A percentile compares a stretch with the other conserved stretches of the same genome.
phyloP scores from a whole-genome alignment of 1,140 invertebrate species.

The Heliconius eleuchia region DNA sequence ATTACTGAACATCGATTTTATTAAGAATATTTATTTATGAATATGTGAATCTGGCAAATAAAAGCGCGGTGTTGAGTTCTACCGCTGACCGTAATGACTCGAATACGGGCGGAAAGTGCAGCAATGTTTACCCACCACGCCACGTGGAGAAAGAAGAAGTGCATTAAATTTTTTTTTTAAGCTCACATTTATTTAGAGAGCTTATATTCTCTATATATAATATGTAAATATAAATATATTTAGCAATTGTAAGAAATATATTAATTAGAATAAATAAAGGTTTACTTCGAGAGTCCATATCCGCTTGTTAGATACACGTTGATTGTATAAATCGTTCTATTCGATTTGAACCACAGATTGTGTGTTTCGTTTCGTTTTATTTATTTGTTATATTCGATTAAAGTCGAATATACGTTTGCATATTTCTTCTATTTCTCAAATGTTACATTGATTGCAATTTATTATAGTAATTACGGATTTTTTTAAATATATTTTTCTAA shows the following conservation, averaged over 20 bases:
- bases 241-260: neutral
- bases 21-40: no score
- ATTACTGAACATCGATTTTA: no score
- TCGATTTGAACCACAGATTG: conserved; percentile 2
- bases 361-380: neutral
- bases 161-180: no score
- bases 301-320: conserved; percentile 8
- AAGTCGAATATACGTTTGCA: neutral
- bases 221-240: neutral
- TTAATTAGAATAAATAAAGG: neutral
- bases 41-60: no score
- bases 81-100: no score
- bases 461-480: neutral
- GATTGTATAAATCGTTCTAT: conserved; percentile 6
- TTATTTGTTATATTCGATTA: conserved; percentile 1
- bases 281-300: neutral
- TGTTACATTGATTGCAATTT: conserved; percentile 3
- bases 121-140: no score
- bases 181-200: no score
- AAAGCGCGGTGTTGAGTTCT: no score
- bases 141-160: no score
- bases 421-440: neutral
- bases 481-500: neutral
- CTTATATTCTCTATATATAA: neutral
- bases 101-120: no score